Percentiles rank a stretch among this genome's conserved stretches.
Conservation (phyloP, 2,888 invertebrate species). For the Griposia aprilina region DNA sequence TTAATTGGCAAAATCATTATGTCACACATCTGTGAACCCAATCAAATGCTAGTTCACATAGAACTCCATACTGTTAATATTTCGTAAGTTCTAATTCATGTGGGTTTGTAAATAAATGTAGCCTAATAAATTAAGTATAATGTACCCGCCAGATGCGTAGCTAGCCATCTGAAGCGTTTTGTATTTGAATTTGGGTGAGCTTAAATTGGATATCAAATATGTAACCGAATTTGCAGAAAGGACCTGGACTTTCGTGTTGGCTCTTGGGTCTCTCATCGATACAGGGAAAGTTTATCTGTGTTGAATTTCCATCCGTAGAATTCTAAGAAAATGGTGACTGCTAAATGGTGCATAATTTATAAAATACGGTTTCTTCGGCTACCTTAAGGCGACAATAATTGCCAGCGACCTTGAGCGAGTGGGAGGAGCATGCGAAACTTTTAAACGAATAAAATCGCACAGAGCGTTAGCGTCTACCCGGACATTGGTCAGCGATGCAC, state of each 20-base stretch:
- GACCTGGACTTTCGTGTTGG: no score
- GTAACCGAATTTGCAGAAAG: not conserved
- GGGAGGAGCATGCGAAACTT: no score
- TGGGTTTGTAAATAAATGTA: constrained; percentile 44
- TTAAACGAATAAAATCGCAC: no score
- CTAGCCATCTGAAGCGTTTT: constrained; percentile 26
- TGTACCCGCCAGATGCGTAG: constrained; percentile 59
- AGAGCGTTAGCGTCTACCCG: no score
- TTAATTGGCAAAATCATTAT: constrained; percentile 23
- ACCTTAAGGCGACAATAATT: no score
- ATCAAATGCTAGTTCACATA: constrained; percentile 62
- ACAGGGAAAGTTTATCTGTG: not conserved
- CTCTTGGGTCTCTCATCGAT: not conserved
- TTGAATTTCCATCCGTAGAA: no score
- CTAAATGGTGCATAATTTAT: not conserved
- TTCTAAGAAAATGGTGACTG: not conserved
- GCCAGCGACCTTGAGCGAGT: no score
- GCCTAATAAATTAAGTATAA: constrained; percentile 51
- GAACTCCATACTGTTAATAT: constrained; percentile 36
- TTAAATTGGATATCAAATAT: constrained; percentile 17
- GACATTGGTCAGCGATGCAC: no score
- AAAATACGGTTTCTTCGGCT: not conserved
- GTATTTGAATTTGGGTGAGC: constrained; percentile 23
- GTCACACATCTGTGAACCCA: constrained; percentile 58
- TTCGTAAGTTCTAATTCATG: constrained; percentile 54